Conservation (phyloP, 2,888 invertebrate genomes). For the Plagodis pulveraria region DNA sequence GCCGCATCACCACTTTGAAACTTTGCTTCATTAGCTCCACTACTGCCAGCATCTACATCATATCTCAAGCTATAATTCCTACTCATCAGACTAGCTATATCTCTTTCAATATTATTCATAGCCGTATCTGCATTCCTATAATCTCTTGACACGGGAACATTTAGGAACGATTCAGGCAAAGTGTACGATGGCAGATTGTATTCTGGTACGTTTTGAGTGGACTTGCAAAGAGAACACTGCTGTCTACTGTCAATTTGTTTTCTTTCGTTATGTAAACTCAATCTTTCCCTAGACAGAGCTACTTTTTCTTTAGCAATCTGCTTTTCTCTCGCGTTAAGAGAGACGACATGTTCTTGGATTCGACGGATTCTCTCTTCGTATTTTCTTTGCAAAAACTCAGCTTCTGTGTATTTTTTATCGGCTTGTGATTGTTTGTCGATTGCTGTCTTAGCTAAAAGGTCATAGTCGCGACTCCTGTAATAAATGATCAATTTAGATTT, state of each 20-base stretch:
- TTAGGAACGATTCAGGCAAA: slow-evolving; percentile 55
- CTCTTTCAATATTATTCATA: slow-evolving; percentile 67
- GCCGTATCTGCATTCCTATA: slow-evolving; percentile 56
- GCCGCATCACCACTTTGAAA: slow-evolving; percentile 41
- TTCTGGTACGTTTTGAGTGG: slow-evolving; percentile 59
- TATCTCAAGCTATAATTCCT: slow-evolving; percentile 59
- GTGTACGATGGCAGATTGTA: slow-evolving; percentile 42
- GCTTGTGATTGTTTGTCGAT: slow-evolving; percentile 86
- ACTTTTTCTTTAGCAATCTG: slow-evolving; percentile 87
- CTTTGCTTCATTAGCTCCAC: slow-evolving; percentile 31
- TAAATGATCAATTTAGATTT: too few relatives aligned
- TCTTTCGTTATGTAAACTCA: slow-evolving; percentile 81
- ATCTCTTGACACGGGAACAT: slow-evolving; percentile 63
- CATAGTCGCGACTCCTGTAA: slow-evolving; percentile 73
- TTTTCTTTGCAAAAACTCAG: slow-evolving; percentile 80
- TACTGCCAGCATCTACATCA: slow-evolving; percentile 44
- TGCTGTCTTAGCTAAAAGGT: slow-evolving; percentile 82
- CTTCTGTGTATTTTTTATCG: slow-evolving; percentile 82
- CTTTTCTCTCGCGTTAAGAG: slow-evolving; percentile 83
- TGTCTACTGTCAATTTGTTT: slow-evolving; percentile 74
- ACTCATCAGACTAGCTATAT: slow-evolving; percentile 70
- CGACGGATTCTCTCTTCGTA: slow-evolving; percentile 85
- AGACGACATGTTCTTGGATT: slow-evolving; percentile 83
- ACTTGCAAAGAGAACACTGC: slow-evolving; percentile 74
- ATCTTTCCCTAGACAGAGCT: slow-evolving; percentile 83